Conservation (phyloP, 1,140 invertebrate genomes). For the Panulirus ornatus region DNA sequence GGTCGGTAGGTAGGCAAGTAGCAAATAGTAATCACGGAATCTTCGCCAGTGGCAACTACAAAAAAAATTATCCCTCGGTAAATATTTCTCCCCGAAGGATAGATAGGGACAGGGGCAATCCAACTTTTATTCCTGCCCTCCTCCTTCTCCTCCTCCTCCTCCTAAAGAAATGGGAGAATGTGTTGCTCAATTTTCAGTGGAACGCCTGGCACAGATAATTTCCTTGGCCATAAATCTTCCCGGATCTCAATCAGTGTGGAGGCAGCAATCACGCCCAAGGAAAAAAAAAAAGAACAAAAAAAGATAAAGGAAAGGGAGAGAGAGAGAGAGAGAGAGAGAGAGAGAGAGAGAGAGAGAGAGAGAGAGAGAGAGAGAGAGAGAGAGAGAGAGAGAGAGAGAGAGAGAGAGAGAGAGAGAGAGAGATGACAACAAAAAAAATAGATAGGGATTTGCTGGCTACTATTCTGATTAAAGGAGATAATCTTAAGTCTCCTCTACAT, state of each 20-base stretch:
- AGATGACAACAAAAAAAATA: not conserved
- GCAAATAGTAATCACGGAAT: not conserved
- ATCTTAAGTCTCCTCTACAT: not conserved
- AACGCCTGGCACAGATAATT: conserved; percentile 64
- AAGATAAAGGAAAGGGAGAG: too few species aligned
- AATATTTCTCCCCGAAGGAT: conserved; percentile 59
- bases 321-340: too few species aligned
- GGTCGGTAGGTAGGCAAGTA: not conserved
- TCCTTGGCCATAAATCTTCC: conserved; percentile 61
- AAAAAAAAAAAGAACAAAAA: conserved; percentile 35
- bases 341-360: too few species aligned
- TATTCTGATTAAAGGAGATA: conserved; percentile 26
- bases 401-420: too few species aligned
- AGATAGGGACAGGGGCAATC: conserved; percentile 67
- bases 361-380: too few species aligned
- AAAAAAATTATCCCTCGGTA: conserved; percentile 56
- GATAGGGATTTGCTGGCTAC: not conserved
- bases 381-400: too few species aligned
- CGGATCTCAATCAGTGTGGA: conserved; percentile 65
- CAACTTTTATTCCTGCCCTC: conserved; percentile 57
- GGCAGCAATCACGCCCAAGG: conserved; percentile 53
- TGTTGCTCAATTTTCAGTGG: conserved; percentile 71
- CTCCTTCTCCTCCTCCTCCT: conserved; percentile 15
- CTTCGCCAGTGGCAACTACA: conserved; percentile 53
- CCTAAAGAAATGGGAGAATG: conserved; percentile 51